Evolutionary conservation across 2,888 invertebrate genomes (phyloP), one percentile per base, ranked within the genome.

Genomic region (Stenodera caucasica): DNA sequence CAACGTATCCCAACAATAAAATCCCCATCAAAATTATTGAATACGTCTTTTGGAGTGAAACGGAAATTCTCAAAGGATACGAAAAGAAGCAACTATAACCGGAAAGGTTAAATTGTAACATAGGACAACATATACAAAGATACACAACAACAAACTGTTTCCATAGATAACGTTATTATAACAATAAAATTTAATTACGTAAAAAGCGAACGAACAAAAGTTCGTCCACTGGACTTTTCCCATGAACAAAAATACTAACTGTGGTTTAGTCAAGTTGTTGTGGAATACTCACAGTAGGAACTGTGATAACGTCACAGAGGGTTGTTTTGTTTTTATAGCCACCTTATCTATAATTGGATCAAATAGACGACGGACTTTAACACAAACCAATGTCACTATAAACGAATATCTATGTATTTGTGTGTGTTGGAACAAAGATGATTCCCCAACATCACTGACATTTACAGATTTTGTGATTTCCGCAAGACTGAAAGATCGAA

Each of bases 301-400:
- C 63, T 54, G 69, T 69, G 72, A 73, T 72, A 72, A 70, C 70
- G 58, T 11, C 15, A 57, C 54, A 64, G 58, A 55, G 70, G 70
- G 70, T 71, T 73, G 74, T 73, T 73, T 72, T 75, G 72, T 74
- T 75, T 75, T 75, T 74, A 74, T 72, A 65, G 69, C 59, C 63
- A 64, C 61, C 69, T 70, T 75, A 75, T 75, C 75, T 75, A 75
- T 75, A 75, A 75, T 75, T 75, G 75, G 75, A 75, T 75, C 74
- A 71, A 74, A 73, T 71, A 69, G 70, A 67, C 67, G 73, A 63
- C 51, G 58, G 65, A 64, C 67, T 69, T 68, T 67, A 61, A 65
- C 57, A 60, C 58, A 50, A 37, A 15, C 33, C 53, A 29, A 23
- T 56, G 53, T 35, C 56, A 57, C 70, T 50, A 23, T 35, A 45